Base-by-base conservation (phyloP, 2,113 vertebrate genomes). In the Prionailurus bengalensis region DNA sequence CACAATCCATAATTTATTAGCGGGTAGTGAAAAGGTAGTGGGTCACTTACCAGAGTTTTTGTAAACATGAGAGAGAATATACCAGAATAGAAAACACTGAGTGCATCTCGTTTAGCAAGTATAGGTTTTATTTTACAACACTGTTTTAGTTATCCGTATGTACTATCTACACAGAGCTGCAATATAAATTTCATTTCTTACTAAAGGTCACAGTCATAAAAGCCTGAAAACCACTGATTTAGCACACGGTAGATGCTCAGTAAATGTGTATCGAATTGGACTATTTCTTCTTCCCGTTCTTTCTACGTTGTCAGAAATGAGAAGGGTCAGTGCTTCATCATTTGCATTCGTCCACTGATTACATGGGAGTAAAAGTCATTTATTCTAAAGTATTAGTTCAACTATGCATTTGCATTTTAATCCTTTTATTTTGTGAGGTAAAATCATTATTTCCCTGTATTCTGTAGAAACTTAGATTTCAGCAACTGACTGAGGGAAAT, bases 121-220 rank as follows among this genome's bases (percentile, higher is more conserved):
- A 65, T 16, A 51, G n/a, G 39, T 42, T 76, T 65, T 51, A 70
- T 58, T 78, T 90, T 39, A 61, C 33, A 85, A 63, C 81, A 63
- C 2, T 39, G 55, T 8, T 91, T 86, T 88, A 23, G 14, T 29
- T 66, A 48, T 25, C 74, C n/a, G 70, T 55, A 55, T 63, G 53
- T 55, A 55, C 12, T 36, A 19, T 55, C 45, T 14, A 91, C 5
- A 74, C 15, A 80, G n/a, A 66, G 42, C 16, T 96, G n/a, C 5
- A 27, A 76, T 12, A n/a, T 29, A 74, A 74, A 93, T 86, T 87
- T 55, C 31, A 51, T 36, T 95, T 84, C 39, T 45, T 90, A 79
- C 13, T 95, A 96, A 97, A 93, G 89, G 94, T 93, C 94, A 95
- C 11, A 29, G 65, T 73, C n/a, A 84, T 21, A 81, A 90, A 84